phyloP scores from a whole-genome alignment of 2,797 vertebrate genomes.

The Microtus californicus region DNA sequence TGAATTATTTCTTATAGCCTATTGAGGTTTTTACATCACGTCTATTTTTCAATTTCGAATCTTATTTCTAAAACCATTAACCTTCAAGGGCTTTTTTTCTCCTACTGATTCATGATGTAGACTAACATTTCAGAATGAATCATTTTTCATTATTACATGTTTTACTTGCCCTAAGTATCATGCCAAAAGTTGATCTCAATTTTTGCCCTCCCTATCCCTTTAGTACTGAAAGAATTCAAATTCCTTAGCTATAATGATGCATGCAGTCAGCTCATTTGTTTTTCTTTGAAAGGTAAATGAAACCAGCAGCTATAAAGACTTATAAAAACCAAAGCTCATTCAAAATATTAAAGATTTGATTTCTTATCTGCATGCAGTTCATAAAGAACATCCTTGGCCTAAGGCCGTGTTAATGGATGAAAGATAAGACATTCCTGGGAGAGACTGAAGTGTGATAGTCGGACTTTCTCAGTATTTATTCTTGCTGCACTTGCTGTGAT shows the following conservation, averaged over 20 bases:
- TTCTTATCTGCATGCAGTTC: slow-evolving; percentile 63
- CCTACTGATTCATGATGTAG: slow-evolving; percentile 25
- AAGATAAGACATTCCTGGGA: slow-evolving; percentile 60
- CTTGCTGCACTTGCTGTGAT: slow-evolving; percentile 66
- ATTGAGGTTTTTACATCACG: slow-evolving; percentile 52
- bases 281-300: slow-evolving; percentile 79
- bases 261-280: slow-evolving; percentile 73
- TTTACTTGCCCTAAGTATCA: slow-evolving; percentile 63
- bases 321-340: slow-evolving; percentile 58
- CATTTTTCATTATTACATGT: slow-evolving; percentile 64
- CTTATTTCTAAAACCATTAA: slow-evolving; percentile 50
- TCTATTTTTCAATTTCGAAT: slow-evolving; percentile 65
- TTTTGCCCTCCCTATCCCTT: slow-evolving; percentile 71
- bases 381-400: slow-evolving; percentile 53
- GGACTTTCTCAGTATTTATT: slow-evolving; percentile 74
- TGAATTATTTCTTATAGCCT: slow-evolving; percentile 61
- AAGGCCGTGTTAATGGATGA: slow-evolving; percentile 71
- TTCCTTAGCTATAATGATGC: slow-evolving; percentile 68
- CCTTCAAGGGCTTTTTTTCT: slow-evolving; percentile 63
- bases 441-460: slow-evolving; percentile 67
- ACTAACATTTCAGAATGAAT: slow-evolving; percentile 67
- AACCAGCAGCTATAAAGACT: slow-evolving; percentile 65
- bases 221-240: slow-evolving; percentile 66
- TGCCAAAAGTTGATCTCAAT: slow-evolving; percentile 57
- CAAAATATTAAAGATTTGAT: slow-evolving; percentile 66